These are phyloP conservation scores for Clarias macrocephalus DNA, from an alignment of 2,113 vertebrate genomes.

Conservation along the genomic window DNA sequence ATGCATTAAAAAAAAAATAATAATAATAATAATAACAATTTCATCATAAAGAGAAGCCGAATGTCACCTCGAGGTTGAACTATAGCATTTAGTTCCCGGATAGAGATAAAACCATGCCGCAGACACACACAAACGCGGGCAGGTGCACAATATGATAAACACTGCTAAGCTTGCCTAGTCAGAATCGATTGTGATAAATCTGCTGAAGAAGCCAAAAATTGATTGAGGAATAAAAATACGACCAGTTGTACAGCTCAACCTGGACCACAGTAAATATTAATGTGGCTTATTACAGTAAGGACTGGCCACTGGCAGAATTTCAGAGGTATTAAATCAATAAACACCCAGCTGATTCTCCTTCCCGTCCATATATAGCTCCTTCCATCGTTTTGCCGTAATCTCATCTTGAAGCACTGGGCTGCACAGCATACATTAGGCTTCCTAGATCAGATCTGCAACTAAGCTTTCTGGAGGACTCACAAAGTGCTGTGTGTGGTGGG, in stretches of 20 bases:
- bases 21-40: too few relatives aligned
- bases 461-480: not conserved
- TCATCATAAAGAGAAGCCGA: not conserved
- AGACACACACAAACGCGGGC: not conserved
- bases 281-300: not conserved
- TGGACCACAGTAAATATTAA: not conserved
- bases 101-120: not conserved
- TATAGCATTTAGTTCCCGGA: not conserved
- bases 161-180: not conserved
- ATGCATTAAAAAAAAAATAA: not conserved
- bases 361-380: not conserved
- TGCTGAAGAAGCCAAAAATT: not conserved
- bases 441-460: not conserved
- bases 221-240: not conserved
- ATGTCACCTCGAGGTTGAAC: not conserved
- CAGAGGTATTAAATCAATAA: not conserved
- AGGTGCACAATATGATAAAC: not conserved
- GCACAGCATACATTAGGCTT: not conserved
- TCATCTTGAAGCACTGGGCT: not conserved
- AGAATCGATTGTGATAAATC: not conserved
- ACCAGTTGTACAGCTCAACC: not conserved
- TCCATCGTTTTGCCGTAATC: conserved; percentile 16
- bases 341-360: conserved; percentile 8
- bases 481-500: not conserved
- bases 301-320: not conserved